Conservation (phyloP, 2,113 vertebrate species). For the Colossoma macropomum region DNA sequence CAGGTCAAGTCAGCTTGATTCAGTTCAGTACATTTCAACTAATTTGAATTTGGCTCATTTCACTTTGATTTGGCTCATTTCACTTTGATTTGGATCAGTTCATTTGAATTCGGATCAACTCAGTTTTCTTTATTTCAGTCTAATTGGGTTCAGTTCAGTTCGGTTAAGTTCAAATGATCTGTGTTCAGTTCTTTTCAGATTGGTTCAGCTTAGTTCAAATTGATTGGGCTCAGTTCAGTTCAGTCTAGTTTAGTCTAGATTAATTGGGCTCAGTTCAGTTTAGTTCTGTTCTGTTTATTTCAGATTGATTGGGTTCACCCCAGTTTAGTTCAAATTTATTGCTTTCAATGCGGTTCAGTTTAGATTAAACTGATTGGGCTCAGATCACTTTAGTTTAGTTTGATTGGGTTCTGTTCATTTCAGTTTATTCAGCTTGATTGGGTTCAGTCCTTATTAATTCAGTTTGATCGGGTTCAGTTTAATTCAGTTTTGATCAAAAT, state of each 20-base stretch:
- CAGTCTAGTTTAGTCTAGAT: background rate
- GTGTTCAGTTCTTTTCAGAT: background rate
- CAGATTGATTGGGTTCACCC: background rate
- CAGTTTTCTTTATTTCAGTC: background rate
- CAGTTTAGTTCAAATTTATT: background rate
- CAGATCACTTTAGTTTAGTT: background rate
- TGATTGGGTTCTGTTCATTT: too few species aligned
- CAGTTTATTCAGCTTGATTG: too few species aligned
- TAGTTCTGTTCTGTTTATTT: background rate
- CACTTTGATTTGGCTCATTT: background rate
- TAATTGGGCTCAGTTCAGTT: background rate
- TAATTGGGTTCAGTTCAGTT: too few species aligned
- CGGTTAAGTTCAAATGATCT: background rate
- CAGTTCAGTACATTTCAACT: background rate
- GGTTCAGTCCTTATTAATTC: background rate
- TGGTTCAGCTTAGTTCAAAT: too few species aligned
- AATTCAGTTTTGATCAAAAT: too few species aligned
- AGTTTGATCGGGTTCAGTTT: too few species aligned
- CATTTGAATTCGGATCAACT: background rate
- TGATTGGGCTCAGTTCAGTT: background rate
- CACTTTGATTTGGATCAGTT: background rate
- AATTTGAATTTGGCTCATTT: background rate
- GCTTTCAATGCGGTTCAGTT: background rate
- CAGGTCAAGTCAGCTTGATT: background rate
- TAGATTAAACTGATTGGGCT: background rate